phyloP scores from a whole-genome alignment of 2,888 invertebrate genomes.

The Tuta absoluta region DNA sequence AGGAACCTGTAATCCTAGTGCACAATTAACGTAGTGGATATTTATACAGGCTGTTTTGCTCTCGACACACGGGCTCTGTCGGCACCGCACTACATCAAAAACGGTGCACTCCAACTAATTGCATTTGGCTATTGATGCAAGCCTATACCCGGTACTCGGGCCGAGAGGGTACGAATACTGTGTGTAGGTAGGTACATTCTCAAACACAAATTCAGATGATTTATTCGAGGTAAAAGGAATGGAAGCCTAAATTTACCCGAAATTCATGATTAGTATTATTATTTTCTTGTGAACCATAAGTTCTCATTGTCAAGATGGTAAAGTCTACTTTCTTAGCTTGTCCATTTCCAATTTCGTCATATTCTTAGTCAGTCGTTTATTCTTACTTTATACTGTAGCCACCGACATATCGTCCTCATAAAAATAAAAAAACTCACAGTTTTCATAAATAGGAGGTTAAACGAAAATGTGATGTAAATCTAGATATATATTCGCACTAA shows the following conservation, averaged over 20 bases:
- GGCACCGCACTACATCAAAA: constrained; percentile 75
- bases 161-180: constrained; percentile 34
- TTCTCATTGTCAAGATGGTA: too few relatives aligned
- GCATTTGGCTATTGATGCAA: constrained; percentile 75
- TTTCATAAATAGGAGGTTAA: too few relatives aligned
- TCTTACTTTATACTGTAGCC: too few relatives aligned
- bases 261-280: too few relatives aligned
- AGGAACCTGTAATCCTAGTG: constrained; percentile 36
- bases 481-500: too few relatives aligned
- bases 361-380: too few relatives aligned
- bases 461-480: too few relatives aligned
- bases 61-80: constrained; percentile 52
- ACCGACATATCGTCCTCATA: too few relatives aligned
- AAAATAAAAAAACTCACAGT: too few relatives aligned
- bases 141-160: constrained; percentile 49
- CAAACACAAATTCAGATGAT: constrained; percentile 4
- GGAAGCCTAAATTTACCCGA: background rate
- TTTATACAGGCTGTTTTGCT: constrained; percentile 53
- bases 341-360: too few relatives aligned
- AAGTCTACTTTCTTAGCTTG: too few relatives aligned
- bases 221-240: background rate
- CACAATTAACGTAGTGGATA: constrained; percentile 57
- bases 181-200: background rate
- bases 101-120: constrained; percentile 80
- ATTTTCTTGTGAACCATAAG: too few relatives aligned